Base-by-base conservation (phyloP, 1,140 invertebrate genomes). In the Scaptomyza graminum region DNA sequence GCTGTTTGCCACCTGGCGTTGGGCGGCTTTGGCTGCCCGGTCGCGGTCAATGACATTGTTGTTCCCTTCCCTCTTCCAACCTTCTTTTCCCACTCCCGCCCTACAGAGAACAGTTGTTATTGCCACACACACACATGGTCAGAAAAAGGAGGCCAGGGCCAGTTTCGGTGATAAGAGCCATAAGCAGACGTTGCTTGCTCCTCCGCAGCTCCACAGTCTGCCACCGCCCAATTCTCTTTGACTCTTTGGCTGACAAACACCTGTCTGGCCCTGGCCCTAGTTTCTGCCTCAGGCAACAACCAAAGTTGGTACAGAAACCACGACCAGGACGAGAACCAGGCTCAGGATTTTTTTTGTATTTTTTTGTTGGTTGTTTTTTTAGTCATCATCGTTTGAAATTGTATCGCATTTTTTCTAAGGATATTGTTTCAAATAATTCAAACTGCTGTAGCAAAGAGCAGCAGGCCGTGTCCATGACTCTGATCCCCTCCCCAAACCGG, bases 401-500 rank as follows among this genome's bases (percentile, higher is more conserved):
- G 82, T 90, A 88, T 90, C 70, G 78, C 78, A 78, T 82, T 85
- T 90, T 90, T 90, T 87, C 79, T 49, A 73, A 88, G 83, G 80
- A 90, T 90, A 90, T 90, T 90, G 88, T 90, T 90, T 90, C 88
- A 90, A 90, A 90, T 90, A 90, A 90, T 90, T 90, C 88, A 85
- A 90, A 79, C 72, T 79, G 66, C 72, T 79, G 66, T 67, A 69
- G 47, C 60, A 41, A 8, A 57, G 56, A 72, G 57, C 70, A 52
- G n/a, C 68, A 66, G 56, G 66, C n/a, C 8, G 43, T 12, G 5
- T 46, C 31, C 50, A 34, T 47, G 51, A 41, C 15, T 13, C 37
- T 3, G 28, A 31, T 31, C 28, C 28, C 28, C 28, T 4, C 16
- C 16, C 9, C 37, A 3, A 31, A 7, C 28, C 5, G 28, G 16